Percentiles rank a stretch among this genome's conserved stretches.
Evolutionary conservation across 2,113 vertebrate genomes (phyloP).

Genomic region (Eulemur macaco): DNA sequence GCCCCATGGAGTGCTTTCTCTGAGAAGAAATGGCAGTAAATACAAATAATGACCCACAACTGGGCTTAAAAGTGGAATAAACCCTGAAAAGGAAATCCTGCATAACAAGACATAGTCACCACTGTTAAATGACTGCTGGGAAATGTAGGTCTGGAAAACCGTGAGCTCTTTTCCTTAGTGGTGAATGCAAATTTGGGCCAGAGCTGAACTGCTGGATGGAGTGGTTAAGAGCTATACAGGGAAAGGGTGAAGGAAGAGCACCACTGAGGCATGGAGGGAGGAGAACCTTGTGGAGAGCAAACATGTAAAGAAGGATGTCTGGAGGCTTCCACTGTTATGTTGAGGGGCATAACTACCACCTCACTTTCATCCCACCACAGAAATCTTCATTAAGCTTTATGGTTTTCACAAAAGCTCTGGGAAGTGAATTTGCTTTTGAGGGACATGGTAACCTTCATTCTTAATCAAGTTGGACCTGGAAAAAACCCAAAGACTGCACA

Average conservation of each 20-base stretch:
- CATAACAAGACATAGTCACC: no score
- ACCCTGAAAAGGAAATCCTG: not conserved
- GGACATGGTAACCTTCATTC: not conserved
- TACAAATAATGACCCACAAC: not conserved
- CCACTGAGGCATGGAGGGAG: fast-evolving
- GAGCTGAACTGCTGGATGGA: not conserved
- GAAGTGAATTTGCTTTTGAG: not conserved
- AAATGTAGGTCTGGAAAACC: not conserved
- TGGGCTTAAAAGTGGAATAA: not conserved
- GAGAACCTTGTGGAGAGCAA: not conserved
- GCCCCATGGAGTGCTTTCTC: no score
- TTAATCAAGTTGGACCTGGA: not conserved
- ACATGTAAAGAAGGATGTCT: not conserved
- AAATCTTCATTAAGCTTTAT: not conserved
- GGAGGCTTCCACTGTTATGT: not conserved
- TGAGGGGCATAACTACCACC: not conserved
- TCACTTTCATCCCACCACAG: not conserved
- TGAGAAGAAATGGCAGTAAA: no score
- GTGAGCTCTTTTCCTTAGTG: not conserved
- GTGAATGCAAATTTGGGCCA: not conserved
- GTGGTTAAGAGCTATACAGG: not conserved
- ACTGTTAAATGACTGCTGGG: not conserved
- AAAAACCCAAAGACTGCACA: not conserved
- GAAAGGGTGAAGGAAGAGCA: not conserved
- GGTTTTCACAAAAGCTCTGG: not conserved